Evolutionary conservation across 2,797 vertebrate genomes (phyloP), one percentile per base, ranked within the genome.

Genomic region (Sebastes itinus): DNA sequence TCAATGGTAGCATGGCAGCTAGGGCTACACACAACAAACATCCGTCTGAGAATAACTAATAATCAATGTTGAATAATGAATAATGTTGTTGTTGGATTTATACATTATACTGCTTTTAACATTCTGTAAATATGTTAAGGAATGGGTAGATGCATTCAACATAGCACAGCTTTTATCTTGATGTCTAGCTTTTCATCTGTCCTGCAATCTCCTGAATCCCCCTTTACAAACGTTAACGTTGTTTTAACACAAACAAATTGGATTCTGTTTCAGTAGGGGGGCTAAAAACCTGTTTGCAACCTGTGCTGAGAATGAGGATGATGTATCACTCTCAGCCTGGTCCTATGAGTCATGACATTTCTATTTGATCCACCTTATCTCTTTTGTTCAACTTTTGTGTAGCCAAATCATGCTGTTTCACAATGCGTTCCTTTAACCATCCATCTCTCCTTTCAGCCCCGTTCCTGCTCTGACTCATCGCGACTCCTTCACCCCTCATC

Each of bases 401-500:
- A 78, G 73, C 27, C 74, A 70, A 78, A 86, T 84, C 52, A 59
- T 35, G 59, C 72, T 5, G 27, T 94, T 91, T 89, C 86, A 78
- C 83, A 92, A 91, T 72, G 66, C 23, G 7, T 49, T 80, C 61
- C 74, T 79, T 84, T 32, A 72, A 82, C 71, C 73, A 80, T 88
- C 85, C 77, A 83, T 90, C 85, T 83, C 46, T 65, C 67, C 71
- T 79, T 84, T 85, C 83, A 82, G 56, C 54, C n/a, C n/a, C 0
- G 11, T 59, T 66, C 63, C 33, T 60, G 22, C 73, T 90, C 67
- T 92, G 91, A 94, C 83, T 94, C 90, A 90, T 52, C 78, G 72
- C 38, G 16, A 33, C 82, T 87, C 75, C 80, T 72, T 89, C 58
- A 63, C 70, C 76, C 65, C 79, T 78, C 82, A 84, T 83, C 77